These are phyloP conservation scores for Amphibalanus amphitrite DNA, from an alignment of 1,140 invertebrate species.

Conservation along the genomic window DNA sequence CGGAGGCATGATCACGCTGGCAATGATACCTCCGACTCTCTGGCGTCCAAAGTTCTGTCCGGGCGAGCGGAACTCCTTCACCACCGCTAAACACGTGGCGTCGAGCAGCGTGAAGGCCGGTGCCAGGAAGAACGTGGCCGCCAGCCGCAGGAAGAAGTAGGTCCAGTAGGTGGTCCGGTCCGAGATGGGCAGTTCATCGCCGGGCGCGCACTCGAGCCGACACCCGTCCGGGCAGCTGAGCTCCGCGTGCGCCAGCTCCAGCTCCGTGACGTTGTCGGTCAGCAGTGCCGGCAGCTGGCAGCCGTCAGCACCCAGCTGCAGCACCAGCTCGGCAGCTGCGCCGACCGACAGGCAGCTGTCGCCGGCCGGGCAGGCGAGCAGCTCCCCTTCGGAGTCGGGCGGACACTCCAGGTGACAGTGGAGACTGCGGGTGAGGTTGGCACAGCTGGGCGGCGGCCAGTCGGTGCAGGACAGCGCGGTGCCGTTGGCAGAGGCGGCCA, in stretches of 20 bases:
- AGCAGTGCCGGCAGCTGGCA: neutral
- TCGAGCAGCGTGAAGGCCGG: slow-evolving; percentile 52
- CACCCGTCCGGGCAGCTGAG: neutral
- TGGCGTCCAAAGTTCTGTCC: slow-evolving; percentile 38
- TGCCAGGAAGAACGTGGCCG: slow-evolving; percentile 50
- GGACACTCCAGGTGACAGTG: neutral
- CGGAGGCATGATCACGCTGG: slow-evolving; percentile 60
- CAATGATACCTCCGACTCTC: slow-evolving; percentile 54
- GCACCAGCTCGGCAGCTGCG: neutral
- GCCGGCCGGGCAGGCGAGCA: neutral
- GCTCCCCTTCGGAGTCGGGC: neutral
- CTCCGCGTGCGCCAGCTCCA: neutral
- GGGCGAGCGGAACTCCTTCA: slow-evolving; percentile 39
- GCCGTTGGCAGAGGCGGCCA: neutral
- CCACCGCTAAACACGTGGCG: slow-evolving; percentile 58
- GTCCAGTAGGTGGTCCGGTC: slow-evolving; percentile 33
- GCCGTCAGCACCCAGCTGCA: neutral
- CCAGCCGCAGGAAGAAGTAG: slow-evolving; percentile 52
- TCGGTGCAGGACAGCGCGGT: neutral
- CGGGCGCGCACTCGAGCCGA: neutral
- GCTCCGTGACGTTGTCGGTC: neutral
- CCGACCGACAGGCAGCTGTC: neutral
- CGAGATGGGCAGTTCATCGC: neutral
- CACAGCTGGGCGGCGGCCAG: neutral
- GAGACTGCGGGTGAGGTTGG: neutral